phyloP scores from a whole-genome alignment of 2,113 vertebrate genomes.

The Etheostoma spectabile region DNA sequence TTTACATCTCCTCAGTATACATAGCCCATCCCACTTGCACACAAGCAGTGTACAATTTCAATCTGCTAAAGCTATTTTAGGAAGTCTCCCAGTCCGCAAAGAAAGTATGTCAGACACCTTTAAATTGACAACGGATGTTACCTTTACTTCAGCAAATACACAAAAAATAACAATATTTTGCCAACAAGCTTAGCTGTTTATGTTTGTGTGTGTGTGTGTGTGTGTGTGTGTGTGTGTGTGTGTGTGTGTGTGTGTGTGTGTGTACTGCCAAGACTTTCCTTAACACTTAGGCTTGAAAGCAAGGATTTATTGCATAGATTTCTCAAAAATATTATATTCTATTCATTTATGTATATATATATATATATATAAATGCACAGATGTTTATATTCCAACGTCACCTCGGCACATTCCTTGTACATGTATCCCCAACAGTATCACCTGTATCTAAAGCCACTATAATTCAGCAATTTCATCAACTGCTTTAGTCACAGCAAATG shows the following conservation, averaged over 20 bases:
- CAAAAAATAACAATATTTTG: conserved; percentile 8
- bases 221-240: not conserved
- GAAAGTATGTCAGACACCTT: conserved; percentile 66
- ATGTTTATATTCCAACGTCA: no score
- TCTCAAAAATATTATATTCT: not conserved
- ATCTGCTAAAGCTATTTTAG: conserved; percentile 80
- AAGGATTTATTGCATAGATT: not conserved
- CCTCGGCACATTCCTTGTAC: no score
- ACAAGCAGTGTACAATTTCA: conserved; percentile 74
- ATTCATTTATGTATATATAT: no score
- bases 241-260: not conserved
- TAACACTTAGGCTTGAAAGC: not conserved
- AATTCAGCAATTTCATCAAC: no score
- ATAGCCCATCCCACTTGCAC: conserved; percentile 37
- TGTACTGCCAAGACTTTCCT: not conserved
- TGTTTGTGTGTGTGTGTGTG: not conserved
- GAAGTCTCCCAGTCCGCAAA: conserved; percentile 62
- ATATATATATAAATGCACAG: no score
- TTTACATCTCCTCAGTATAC: conserved; percentile 13
- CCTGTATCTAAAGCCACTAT: no score
- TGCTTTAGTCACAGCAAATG: no score
- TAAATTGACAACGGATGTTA: conserved; percentile 62
- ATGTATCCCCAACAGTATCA: no score
- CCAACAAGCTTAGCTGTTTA: not conserved
- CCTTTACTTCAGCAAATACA: conserved; percentile 7